Evolutionary conservation across 2,888 invertebrate species (phyloP), one percentile per base, ranked within the genome.

Genomic region (Eupsilia transversa): DNA sequence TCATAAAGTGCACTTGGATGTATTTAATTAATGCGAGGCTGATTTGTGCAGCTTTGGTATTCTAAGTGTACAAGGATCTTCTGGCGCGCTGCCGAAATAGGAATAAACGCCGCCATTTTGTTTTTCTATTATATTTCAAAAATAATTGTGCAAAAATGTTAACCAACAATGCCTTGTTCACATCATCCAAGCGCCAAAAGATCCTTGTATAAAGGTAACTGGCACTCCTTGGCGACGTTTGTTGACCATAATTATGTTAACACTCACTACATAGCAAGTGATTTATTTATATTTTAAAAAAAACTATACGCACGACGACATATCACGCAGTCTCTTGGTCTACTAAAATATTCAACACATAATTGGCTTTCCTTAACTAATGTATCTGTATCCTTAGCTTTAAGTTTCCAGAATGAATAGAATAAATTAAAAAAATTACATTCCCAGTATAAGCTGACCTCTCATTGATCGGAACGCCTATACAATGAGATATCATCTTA

Each of bases 201-300:
- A 52, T 38, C 61, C 10, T 20, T 10, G 27, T 20, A 20, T 27
- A 12, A 27, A 20, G 20, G 27, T 61, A 2, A 20, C 5, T 0
- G 67, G 12, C 66, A 65, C n/a, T 20, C 12, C n/a, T 20, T 69
- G 27, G 10, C 4, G 49, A 46, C 0, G 35, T 30, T 41, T n/a
- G 38, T 71, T 71, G n/a, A 14, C 3, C 12, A 33, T 30, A n/a
- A n/a, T n/a, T n/a, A n/a, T 49, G 12, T 72, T n/a, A 30, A 10
- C n/a, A 54, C 20, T 70, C 30, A n/a, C 71, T 72, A 20, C n/a
- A 41, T 14, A 41, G n/a, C 38, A 52, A 52, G 38, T 33, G 10
- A 49, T 49, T 68, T 52, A 30, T 69, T 49, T 35, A 43, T 30
- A 30, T 7, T 14, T n/a, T n/a, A n/a, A 30, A 30, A 63, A 4